Percentiles rank a stretch among this genome's conserved stretches.
phyloP scores from a whole-genome alignment of 2,888 invertebrate genomes.

The Syrista parreyssii region DNA sequence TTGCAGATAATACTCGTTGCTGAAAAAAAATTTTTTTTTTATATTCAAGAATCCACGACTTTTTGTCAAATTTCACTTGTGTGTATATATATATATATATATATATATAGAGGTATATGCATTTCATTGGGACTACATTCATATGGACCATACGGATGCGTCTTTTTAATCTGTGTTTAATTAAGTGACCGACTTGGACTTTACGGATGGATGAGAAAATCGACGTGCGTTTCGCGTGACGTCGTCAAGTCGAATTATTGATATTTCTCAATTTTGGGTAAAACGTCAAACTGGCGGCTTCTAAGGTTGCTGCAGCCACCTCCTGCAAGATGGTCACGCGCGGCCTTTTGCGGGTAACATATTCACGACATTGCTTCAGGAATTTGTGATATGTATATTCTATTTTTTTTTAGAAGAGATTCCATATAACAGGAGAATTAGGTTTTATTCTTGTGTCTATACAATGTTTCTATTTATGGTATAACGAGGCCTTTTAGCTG shows the following conservation, averaged over 20 bases:
- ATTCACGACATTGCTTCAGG: background rate
- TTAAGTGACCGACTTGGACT: background rate
- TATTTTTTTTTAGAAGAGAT: background rate
- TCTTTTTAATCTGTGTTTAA: background rate
- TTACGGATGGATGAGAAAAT: background rate
- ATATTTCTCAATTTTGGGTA: background rate
- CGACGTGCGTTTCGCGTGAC: background rate
- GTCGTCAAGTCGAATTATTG: background rate
- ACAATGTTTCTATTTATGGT: background rate
- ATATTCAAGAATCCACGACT: background rate
- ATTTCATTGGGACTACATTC: background rate
- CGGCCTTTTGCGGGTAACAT: conserved; percentile 59
- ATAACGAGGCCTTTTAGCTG: background rate
- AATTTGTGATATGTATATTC: background rate
- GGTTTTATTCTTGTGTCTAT: background rate
- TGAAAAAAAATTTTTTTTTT: background rate
- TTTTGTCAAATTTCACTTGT: background rate
- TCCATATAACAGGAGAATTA: background rate
- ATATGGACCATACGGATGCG: background rate
- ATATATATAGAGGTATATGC: background rate
- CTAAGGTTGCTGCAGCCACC: conserved; percentile 58
- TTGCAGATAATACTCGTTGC: background rate
- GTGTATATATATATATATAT: too few species aligned
- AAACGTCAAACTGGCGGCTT: conserved; percentile 60
- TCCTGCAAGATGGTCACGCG: conserved; percentile 64